Conservation (phyloP, 2,113 vertebrate genomes). For the Gallinago undulata region DNA sequence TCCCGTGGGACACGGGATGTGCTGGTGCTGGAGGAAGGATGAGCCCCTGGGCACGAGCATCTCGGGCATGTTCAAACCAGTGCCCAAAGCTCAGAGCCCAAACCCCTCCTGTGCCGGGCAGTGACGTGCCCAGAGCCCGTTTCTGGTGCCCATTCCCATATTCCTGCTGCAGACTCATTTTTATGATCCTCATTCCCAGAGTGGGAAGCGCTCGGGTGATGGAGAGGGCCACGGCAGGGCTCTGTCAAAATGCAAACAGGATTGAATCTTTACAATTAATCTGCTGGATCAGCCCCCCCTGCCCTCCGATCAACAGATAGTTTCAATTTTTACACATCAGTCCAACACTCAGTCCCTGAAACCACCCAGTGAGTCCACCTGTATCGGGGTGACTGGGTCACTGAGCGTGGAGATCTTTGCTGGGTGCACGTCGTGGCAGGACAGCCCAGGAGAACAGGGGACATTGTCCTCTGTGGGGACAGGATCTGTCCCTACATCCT, state of each 20-base stretch:
- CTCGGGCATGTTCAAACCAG: not conserved
- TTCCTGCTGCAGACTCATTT: not conserved
- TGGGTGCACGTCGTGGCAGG: not conserved
- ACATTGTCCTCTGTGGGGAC: not conserved
- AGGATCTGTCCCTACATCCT: not conserved
- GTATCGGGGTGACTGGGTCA: too few relatives aligned
- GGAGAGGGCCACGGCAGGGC: not conserved
- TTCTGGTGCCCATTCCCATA: accelerated
- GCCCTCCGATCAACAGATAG: not conserved
- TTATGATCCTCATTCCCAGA: accelerated
- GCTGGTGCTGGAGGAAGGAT: accelerated
- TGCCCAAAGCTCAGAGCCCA: not conserved
- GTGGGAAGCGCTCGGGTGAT: accelerated
- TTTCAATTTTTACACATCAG: not conserved
- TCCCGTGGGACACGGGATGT: not conserved
- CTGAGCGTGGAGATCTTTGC: not conserved
- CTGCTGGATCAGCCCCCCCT: not conserved
- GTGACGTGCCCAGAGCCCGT: not conserved
- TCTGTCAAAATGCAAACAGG: not conserved
- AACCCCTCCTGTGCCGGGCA: not conserved
- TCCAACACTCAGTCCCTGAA: accelerated
- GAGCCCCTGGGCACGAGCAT: not conserved
- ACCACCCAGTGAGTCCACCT: accelerated
- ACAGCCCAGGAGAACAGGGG: accelerated
- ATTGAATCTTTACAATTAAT: too few relatives aligned